Evolutionary conservation across 2,113 vertebrate genomes (phyloP).

Genomic region (Redunca redunca): DNA sequence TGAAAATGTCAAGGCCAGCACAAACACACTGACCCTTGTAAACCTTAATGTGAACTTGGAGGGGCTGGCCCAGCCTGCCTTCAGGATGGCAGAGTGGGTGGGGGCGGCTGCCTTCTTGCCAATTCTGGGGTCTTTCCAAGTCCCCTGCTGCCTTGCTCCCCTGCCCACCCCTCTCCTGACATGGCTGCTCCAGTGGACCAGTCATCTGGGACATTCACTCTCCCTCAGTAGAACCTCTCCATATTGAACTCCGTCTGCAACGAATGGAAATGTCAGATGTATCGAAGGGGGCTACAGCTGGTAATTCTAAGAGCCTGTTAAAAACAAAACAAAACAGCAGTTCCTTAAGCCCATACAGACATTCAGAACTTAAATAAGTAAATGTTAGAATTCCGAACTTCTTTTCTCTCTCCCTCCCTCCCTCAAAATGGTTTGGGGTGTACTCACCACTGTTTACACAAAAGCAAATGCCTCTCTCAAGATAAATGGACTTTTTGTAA

Average conservation of each 20-base stretch:
- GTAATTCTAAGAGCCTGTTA: not conserved
- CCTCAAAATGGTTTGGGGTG: not conserved
- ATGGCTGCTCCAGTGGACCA: not conserved
- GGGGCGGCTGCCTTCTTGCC: not conserved
- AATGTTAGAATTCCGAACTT: not conserved
- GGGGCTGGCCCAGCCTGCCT: not conserved
- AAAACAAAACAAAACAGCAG: not conserved
- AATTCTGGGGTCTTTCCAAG: not conserved
- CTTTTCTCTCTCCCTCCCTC: not conserved
- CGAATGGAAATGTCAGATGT: not conserved
- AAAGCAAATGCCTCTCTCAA: constrained; percentile 32
- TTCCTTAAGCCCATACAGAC: not conserved
- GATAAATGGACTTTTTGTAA: constrained; percentile 8
- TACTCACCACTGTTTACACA: constrained; percentile 39
- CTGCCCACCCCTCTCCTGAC: not conserved
- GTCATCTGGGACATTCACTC: not conserved
- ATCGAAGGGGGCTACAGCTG: not conserved
- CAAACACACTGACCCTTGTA: constrained; percentile 42
- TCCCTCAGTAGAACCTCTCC: not conserved
- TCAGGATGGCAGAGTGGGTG: not conserved
- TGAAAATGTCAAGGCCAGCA: constrained; percentile 42
- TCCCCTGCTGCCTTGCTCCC: not conserved
- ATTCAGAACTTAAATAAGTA: constrained; percentile 8
- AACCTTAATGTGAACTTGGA: constrained; percentile 51
- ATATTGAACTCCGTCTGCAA: not conserved